phyloP scores from a whole-genome alignment of 2,113 vertebrate species.

The Scytalopus superciliaris region DNA sequence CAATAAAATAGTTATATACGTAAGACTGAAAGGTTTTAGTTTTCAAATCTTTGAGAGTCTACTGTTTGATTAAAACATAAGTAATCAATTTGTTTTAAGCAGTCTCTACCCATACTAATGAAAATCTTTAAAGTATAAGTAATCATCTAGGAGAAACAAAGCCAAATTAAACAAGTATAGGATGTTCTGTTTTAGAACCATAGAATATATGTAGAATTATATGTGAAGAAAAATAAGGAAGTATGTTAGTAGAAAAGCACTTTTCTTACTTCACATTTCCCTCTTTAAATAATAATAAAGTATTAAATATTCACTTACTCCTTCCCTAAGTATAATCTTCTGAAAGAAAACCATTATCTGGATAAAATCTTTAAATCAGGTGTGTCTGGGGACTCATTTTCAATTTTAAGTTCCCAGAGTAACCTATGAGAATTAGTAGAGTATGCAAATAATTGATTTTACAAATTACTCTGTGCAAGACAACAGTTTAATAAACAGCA shows the following conservation, averaged over 20 bases:
- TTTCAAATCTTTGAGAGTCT: not conserved
- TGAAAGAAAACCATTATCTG: not conserved
- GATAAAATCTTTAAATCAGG: not conserved
- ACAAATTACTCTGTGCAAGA: rapidly evolving
- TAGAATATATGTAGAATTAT: not conserved
- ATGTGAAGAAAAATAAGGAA: not conserved
- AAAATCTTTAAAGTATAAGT: not conserved
- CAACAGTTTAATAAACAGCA: not conserved
- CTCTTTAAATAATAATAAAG: not conserved
- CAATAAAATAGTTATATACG: not conserved
- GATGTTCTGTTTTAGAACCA: not conserved
- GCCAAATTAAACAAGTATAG: not conserved
- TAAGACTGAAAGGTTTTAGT: not conserved
- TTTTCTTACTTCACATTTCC: not conserved
- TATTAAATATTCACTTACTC: not conserved
- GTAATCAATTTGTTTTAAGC: not conserved
- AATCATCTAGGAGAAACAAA: not conserved
- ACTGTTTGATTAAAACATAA: not conserved
- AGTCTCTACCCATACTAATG: not conserved
- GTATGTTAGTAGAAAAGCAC: not conserved
- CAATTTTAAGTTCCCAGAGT: not conserved
- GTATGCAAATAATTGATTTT: not conserved
- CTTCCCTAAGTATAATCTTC: not conserved
- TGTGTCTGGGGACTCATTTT: not conserved
- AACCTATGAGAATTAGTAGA: not conserved